Evolutionary conservation across 2,888 invertebrate species (phyloP), one percentile per base, ranked within the genome.

Genomic region (Tachina grossa): DNA sequence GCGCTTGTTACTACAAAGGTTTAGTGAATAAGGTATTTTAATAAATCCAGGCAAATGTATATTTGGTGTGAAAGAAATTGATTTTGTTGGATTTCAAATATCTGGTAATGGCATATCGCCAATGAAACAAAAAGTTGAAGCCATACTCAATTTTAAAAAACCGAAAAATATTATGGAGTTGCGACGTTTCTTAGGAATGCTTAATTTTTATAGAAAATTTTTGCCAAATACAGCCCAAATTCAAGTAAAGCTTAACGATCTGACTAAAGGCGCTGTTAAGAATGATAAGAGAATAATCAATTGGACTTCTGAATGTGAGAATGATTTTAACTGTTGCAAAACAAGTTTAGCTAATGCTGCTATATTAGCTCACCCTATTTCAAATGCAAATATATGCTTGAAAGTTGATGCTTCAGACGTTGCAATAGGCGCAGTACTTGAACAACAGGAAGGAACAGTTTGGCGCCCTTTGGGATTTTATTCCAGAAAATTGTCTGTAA

Each of bases 391-490:
- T 14, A 45, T 65, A 31, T 65, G 47, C 9, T 5, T 65, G 1
- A 65, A 47, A 65, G 65, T 47, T 5, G 13, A 65, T 45, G 47
- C 65, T 47, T 49, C 31, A 9, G 47, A 65, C n/a, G 31, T 66
- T 11, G 66, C 66, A n/a, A 49, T 39, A 31, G 68, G 51, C 10
- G 53, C 68, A 8, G 68, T 41, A 6, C 66, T 68, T 5, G 68
- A 68, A 41, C 53, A 68, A 68, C 53, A 5, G 13, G 53, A 51
- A 41, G 16, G 2, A 53, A 14, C 10, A 51, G 43, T 43, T 43
- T 69, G 55, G 69, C 55, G 43, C 19, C 43, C 69, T 55, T 43
- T 69, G 22, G 55, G 55, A 16, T 66, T 66, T 66, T 31, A n/a
- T 16, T 66, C 39, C 8, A 65, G 45, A 47, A 65, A 65, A 31